Evolutionary conservation across 1,140 invertebrate genomes (phyloP).

Genomic region (Penaeus vannamei): DNA sequence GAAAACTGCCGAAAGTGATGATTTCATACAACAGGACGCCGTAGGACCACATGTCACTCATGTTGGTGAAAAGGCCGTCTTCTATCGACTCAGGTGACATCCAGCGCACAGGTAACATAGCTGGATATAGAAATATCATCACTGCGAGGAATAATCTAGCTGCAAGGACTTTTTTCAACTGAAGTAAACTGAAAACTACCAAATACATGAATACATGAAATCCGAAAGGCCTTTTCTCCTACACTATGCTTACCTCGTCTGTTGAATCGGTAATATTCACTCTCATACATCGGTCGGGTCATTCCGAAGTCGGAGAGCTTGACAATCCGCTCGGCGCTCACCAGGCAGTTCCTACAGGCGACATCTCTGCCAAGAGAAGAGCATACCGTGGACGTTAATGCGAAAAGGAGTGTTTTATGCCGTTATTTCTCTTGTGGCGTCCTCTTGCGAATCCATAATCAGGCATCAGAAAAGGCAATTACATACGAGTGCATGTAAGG

Average conservation of each 20-base stretch:
- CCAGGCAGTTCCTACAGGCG: slow-evolving; percentile 89
- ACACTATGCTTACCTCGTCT: slow-evolving; percentile 79
- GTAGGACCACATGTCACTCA: slow-evolving; percentile 90
- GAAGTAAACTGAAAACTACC: no score
- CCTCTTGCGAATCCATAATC: no score
- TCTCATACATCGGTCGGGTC: slow-evolving; percentile 89
- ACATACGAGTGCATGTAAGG: no score
- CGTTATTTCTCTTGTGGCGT: no score
- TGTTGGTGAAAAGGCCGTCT: slow-evolving; percentile 86
- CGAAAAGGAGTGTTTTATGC: not conserved
- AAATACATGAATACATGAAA: no score
- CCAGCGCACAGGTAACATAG: slow-evolving; percentile 92
- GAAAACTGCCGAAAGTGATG: slow-evolving; percentile 89
- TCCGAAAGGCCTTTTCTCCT: no score
- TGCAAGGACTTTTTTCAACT: not conserved
- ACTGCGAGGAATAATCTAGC: not conserved
- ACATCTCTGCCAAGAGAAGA: slow-evolving; percentile 79
- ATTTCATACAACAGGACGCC: slow-evolving; percentile 89
- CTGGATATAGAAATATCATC: slow-evolving; percentile 69
- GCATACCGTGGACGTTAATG: slow-evolving; percentile 9
- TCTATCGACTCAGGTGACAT: slow-evolving; percentile 89
- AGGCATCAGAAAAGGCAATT: no score
- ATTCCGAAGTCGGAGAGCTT: slow-evolving; percentile 96
- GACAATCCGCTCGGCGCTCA: slow-evolving; percentile 84
- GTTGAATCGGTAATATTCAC: slow-evolving; percentile 90